These are phyloP conservation scores for Agelas oroides DNA, from an alignment of 37 sponge, comb jelly and placozoan genomes.

Conservation along the genomic window DNA sequence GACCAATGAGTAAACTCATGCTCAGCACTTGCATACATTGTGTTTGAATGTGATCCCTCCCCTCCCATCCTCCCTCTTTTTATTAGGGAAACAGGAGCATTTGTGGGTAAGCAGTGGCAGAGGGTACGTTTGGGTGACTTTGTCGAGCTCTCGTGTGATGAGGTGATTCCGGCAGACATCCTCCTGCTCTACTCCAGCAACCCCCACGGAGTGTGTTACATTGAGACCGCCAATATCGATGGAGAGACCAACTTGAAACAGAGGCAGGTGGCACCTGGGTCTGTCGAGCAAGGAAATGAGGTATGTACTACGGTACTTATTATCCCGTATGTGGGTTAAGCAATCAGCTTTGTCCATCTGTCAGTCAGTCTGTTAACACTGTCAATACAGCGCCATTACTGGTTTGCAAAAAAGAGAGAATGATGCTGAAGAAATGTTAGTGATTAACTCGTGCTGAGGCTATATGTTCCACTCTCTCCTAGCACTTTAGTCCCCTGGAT, in stretches of 20 bases:
- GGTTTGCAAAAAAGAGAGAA: no score
- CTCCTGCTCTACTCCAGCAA: constrained; percentile 74
- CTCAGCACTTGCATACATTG: no score
- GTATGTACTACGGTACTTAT: no score
- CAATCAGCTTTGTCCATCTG: no score
- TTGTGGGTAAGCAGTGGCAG: constrained; percentile 42
- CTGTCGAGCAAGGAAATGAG: background rate
- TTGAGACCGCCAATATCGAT: constrained; percentile 90
- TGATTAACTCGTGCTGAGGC: no score
- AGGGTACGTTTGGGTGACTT: constrained; percentile 84
- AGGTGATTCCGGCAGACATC: constrained; percentile 85
- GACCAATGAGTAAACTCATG: no score
- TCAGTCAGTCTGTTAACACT: no score
- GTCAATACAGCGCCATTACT: no score
- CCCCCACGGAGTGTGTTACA: constrained; percentile 71
- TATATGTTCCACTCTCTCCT: no score
- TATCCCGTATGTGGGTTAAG: no score
- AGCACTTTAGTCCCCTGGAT: background rate
- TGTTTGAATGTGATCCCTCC: no score
- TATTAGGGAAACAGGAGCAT: constrained; percentile 30
- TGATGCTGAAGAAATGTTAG: no score
- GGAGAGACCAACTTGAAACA: constrained; percentile 94
- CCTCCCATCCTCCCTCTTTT: background rate
- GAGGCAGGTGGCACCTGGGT: constrained; percentile 46
- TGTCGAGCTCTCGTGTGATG: constrained; percentile 69